Conservation (phyloP, 2,113 vertebrate species). For the Gopherus evgoodei region DNA sequence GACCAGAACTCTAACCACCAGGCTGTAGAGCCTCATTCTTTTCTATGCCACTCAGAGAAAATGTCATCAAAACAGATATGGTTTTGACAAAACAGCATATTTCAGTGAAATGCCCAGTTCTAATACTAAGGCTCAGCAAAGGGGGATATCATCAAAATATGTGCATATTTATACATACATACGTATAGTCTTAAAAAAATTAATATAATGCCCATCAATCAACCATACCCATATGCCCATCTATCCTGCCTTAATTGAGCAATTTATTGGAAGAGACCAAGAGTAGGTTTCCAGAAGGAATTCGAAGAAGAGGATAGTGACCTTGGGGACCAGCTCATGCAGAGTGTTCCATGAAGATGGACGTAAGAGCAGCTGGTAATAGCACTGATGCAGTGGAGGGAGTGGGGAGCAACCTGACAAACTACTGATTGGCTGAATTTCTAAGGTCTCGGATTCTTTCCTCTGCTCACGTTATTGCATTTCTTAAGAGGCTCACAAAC, state of each 20-base stretch:
- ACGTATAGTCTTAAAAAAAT: not conserved
- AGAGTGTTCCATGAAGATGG: not conserved
- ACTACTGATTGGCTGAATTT: not conserved
- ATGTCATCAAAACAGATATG: not conserved
- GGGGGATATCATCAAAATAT: not conserved
- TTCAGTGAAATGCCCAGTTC: not conserved
- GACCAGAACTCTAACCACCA: not conserved
- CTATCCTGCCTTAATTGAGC: not conserved
- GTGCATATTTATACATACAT: not conserved
- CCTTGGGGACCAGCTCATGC: not conserved
- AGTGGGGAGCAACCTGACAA: not conserved
- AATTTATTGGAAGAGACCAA: not conserved
- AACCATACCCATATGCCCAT: not conserved
- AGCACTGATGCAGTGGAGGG: not conserved
- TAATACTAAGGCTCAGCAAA: not conserved
- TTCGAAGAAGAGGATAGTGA: not conserved
- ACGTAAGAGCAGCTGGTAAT: not conserved
- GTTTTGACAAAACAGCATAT: not conserved
- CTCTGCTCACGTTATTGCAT: not conserved
- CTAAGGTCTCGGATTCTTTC: not conserved
- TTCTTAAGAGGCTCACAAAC: constrained; percentile 33
- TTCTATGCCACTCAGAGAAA: not conserved
- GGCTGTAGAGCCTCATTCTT: not conserved
- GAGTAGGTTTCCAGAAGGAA: not conserved
- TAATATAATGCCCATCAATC: not conserved